Evolutionary conservation across 2,888 invertebrate species (phyloP).

Genomic region (Spodoptera picta): DNA sequence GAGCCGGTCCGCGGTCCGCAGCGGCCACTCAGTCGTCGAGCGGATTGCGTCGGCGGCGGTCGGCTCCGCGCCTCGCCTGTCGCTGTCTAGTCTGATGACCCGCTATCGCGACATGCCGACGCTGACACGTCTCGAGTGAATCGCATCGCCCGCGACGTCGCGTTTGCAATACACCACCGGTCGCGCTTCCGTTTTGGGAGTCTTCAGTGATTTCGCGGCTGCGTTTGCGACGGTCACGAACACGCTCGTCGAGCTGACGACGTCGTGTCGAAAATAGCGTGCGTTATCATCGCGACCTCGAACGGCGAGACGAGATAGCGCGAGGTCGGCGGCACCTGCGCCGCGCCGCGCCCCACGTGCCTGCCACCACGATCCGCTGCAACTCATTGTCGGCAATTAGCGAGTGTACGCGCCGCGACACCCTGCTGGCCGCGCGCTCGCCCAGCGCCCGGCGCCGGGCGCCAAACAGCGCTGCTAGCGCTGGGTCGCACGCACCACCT

Average conservation of each 20-base stretch:
- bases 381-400: conserved; percentile 65
- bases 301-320: conserved; percentile 85
- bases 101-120: conserved; percentile 59
- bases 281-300: conserved; percentile 87
- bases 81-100: conserved; percentile 57
- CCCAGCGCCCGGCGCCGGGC: conserved; percentile 4
- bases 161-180: conserved; percentile 53
- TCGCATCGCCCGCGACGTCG: conserved; percentile 58
- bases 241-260: conserved; percentile 70
- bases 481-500: conserved; percentile 17
- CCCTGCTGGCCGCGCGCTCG: conserved; percentile 16
- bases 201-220: conserved; percentile 73
- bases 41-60: conserved; percentile 83
- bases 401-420: conserved; percentile 52
- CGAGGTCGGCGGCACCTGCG: conserved; percentile 86
- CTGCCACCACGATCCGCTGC: conserved; percentile 68
- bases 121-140: conserved; percentile 63
- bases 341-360: conserved; percentile 80
- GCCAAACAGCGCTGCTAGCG: conserved; percentile 10
- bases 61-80: conserved; percentile 62
- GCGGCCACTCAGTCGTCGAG: conserved; percentile 83
- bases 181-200: conserved; percentile 76
- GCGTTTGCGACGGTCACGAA: conserved; percentile 82
- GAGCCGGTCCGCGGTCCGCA: conserved; percentile 67
- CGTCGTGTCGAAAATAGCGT: conserved; percentile 82